Base-by-base conservation (phyloP, 1,140 invertebrate species). In the Dinoponera quadriceps region DNA sequence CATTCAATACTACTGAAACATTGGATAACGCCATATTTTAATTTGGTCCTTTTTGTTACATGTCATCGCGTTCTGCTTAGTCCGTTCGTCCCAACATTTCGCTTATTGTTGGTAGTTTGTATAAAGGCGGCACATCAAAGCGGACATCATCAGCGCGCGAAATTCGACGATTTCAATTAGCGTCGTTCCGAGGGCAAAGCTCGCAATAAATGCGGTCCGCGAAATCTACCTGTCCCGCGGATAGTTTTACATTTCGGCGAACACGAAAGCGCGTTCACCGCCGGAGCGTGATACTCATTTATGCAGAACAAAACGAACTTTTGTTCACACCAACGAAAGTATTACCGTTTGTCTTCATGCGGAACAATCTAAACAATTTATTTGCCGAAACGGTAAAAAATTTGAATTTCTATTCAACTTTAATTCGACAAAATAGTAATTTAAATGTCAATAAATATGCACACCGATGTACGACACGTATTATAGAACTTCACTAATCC, bases 161-260 rank as follows among this genome's bases (percentile, higher is more conserved):
- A 85, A 71, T 85, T 85, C 83, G 82, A 80, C 59, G 75, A 86
- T 85, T 86, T 89, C 86, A 88, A 88, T 89, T 89, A 89, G 81
- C 82, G 69, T 88, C 84, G 68, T 88, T 89, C 60, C 71, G 78
- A 65, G 29, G 72, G 81, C 59, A 88, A 89, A 89, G 68, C 78
- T 77, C 82, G 85, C 83, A 87, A 89, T 88, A 87, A 89, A 89
- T 89, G 87, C 85, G 75, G 85, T 78, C 73, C 82, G 85, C 77
- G 60, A 85, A 87, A 77, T 75, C 80, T 68, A 55, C 72, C 80
- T 68, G 77, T 85, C 71, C 69, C 72, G 44, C 68, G 48, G 60
- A 77, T 74, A 85, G 83, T 87, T 87, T 88, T 74, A 75, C 85
- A 82, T 87, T 81, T 89, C 74, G 82, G 25, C 68, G 59, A 57